These are phyloP conservation scores for Megamerina dolium DNA, from an alignment of 2,888 invertebrate species.

Conservation along the genomic window DNA sequence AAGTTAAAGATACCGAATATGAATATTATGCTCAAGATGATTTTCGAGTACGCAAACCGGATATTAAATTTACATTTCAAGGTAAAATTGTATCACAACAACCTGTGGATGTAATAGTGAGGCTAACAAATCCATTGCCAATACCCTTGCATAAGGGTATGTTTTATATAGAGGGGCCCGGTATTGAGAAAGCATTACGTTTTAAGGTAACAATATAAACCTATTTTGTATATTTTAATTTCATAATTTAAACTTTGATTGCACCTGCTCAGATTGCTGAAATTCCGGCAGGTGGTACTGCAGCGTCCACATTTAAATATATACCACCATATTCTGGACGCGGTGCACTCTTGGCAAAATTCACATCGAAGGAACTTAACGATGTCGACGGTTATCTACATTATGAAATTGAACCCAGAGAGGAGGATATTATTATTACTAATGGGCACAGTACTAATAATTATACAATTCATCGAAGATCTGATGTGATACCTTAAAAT, in stretches of 20 bases:
- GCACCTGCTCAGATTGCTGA: conserved; percentile 37
- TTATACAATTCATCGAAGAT: conserved; percentile 40
- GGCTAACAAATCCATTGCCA: conserved; percentile 76
- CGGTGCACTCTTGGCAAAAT: conserved; percentile 79
- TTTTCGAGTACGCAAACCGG: conserved; percentile 82
- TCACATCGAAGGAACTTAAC: conserved; percentile 77
- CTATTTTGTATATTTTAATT: not conserved
- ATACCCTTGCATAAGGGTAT: conserved; percentile 68
- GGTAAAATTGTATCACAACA: conserved; percentile 52
- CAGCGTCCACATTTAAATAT: conserved; percentile 68
- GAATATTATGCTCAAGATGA: conserved; percentile 88
- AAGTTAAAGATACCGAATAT: conserved; percentile 72
- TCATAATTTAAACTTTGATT: not conserved
- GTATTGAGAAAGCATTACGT: conserved; percentile 67
- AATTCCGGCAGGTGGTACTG: conserved; percentile 60
- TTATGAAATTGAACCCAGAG: conserved; percentile 58
- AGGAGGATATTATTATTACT: conserved; percentile 41
- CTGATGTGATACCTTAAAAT: conserved; percentile 41
- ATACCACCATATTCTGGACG: conserved; percentile 73
- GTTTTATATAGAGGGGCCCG: conserved; percentile 78
- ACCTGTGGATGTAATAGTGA: conserved; percentile 58
- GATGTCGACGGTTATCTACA: conserved; percentile 86
- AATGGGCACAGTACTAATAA: conserved; percentile 32
- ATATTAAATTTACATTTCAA: conserved; percentile 68
- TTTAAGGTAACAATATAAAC: conserved; percentile 61